phyloP scores from a whole-genome alignment of 2,888 invertebrate genomes.

The Andrena hattorfiana region DNA sequence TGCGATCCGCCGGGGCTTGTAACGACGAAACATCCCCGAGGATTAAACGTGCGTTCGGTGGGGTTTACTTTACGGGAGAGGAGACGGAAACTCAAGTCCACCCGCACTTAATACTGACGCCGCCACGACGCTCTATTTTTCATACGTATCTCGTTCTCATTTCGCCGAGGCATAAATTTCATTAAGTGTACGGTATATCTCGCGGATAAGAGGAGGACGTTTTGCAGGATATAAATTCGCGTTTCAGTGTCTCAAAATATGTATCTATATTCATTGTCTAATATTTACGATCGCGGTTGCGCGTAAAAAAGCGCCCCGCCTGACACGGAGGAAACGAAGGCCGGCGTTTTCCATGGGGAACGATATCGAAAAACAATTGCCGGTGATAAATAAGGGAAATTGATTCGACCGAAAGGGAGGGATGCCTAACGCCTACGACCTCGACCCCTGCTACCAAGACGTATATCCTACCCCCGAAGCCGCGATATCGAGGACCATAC shows the following conservation, averaged over 20 bases:
- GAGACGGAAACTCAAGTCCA: neutral
- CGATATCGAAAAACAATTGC: constrained; percentile 73
- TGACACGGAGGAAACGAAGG: constrained; percentile 43
- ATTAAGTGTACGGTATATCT: constrained; percentile 12
- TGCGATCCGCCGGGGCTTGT: constrained; percentile 51
- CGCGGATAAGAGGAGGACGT: neutral
- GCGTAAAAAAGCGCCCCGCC: constrained; percentile 29
- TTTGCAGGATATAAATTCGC: constrained; percentile 27
- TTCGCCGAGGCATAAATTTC: constrained; percentile 19
- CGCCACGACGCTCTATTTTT: neutral
- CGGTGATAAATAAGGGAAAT: constrained; percentile 74
- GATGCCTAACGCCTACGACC: constrained; percentile 49
- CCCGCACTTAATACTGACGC: neutral
- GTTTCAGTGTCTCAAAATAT: constrained; percentile 16
- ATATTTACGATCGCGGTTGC: constrained; percentile 47
- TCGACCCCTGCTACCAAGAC: constrained; percentile 51
- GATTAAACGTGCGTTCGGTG: constrained; percentile 47
- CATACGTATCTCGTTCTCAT: neutral
- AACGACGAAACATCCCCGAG: constrained; percentile 55
- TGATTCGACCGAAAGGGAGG: constrained; percentile 63
- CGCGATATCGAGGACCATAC: constrained; percentile 66
- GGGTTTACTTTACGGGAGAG: neutral
- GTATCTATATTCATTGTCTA: constrained; percentile 46
- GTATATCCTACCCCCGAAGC: constrained; percentile 47
- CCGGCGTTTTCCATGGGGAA: constrained; percentile 50